phyloP scores from a whole-genome alignment of 2,888 invertebrate species.

The Lycia hirtaria region DNA sequence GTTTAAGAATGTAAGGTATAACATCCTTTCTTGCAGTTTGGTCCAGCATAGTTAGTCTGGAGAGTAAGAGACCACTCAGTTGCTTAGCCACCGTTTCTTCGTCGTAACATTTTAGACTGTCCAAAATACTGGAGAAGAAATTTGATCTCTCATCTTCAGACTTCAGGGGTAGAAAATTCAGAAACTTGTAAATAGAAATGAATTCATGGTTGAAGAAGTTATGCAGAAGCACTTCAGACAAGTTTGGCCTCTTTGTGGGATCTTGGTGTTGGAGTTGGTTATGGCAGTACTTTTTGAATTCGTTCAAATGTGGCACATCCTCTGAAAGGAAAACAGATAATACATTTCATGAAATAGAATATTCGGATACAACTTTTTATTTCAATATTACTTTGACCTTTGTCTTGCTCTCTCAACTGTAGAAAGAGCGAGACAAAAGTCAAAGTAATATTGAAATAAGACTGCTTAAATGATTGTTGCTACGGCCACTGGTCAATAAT shows the following conservation, averaged over 20 bases:
- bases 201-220: slow-evolving; percentile 94
- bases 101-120: slow-evolving; percentile 89
- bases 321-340: too few relatives aligned
- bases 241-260: slow-evolving; percentile 87
- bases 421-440: too few relatives aligned
- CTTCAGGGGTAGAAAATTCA: slow-evolving; percentile 93
- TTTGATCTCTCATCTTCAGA: slow-evolving; percentile 89
- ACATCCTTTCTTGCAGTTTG: slow-evolving; percentile 90
- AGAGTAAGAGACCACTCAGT: slow-evolving; percentile 90
- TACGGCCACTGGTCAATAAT: too few relatives aligned
- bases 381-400: too few relatives aligned
- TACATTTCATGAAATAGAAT: too few relatives aligned
- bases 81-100: slow-evolving; percentile 93
- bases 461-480: too few relatives aligned
- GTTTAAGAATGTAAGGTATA: slow-evolving; percentile 89
- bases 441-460: too few relatives aligned
- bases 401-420: too few relatives aligned
- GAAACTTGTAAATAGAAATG: slow-evolving; percentile 92
- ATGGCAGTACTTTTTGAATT: slow-evolving; percentile 90
- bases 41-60: slow-evolving; percentile 94
- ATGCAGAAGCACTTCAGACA: slow-evolving; percentile 88
- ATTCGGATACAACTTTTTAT: too few relatives aligned
- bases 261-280: slow-evolving; percentile 88
- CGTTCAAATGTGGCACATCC: slow-evolving; percentile 88
- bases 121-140: slow-evolving; percentile 91